These are phyloP conservation scores for Leucoma salicis DNA, from an alignment of 2,888 invertebrate species.

Conservation along the genomic window DNA sequence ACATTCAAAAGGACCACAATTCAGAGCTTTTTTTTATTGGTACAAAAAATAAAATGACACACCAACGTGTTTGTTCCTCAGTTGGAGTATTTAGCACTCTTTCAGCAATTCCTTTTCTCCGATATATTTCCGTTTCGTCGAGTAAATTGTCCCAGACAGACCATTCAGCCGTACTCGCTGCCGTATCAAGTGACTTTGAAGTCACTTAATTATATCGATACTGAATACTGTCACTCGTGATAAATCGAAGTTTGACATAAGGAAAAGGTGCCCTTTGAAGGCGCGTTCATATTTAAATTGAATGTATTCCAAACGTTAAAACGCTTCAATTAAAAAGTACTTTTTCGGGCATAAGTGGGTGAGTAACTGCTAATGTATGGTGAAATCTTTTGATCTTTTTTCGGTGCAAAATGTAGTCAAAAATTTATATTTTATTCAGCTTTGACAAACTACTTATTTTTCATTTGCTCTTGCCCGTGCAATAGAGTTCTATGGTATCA, in stretches of 20 bases:
- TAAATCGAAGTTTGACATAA: conserved; percentile 32
- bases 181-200: conserved; percentile 49
- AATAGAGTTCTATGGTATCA: too few species aligned
- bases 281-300: conserved; percentile 18
- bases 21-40: conserved; percentile 16
- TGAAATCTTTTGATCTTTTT: conserved; percentile 5
- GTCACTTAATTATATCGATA: conserved; percentile 58
- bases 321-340: conserved; percentile 21
- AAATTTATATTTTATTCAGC: too few species aligned
- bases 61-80: conserved; percentile 23
- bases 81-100: conserved; percentile 40
- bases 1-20: conserved; percentile 24
- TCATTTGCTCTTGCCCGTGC: too few species aligned
- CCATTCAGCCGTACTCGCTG: conserved; percentile 41
- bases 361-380: conserved; percentile 4
- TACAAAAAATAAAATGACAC: conserved; percentile 37
- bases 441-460: too few species aligned
- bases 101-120: conserved; percentile 35
- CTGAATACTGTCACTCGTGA: conserved; percentile 45
- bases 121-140: conserved; percentile 49
- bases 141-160: conserved; percentile 55
- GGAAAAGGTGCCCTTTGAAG: conserved; percentile 18
- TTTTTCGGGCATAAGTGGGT: conserved; percentile 7
- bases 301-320: conserved; percentile 16
- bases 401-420: too few species aligned